Evolutionary conservation across 2,888 invertebrate species (phyloP).

Genomic region (Leucophora obtusa): DNA sequence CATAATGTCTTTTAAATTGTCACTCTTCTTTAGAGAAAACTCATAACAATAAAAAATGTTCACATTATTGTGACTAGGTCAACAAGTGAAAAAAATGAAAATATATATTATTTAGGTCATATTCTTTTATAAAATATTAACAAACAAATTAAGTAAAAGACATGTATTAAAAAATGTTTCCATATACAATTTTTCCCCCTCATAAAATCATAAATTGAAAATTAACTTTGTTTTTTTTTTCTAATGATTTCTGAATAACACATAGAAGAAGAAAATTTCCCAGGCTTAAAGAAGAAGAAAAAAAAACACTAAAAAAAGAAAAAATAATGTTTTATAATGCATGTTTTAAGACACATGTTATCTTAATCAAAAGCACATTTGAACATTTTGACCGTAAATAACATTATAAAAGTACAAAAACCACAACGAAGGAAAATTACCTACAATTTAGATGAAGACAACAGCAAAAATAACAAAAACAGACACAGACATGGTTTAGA

Average conservation of each 20-base stretch:
- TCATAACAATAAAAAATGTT: background rate
- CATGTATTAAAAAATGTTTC: constrained; percentile 20
- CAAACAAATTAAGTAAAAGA: constrained; percentile 2
- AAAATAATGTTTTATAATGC: constrained; percentile 30
- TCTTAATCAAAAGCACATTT: constrained; percentile 64
- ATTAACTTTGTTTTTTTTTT: constrained; percentile 53
- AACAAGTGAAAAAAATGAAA: constrained; percentile 16
- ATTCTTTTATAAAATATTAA: background rate
- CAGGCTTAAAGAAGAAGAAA: constrained; percentile 26
- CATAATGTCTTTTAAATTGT: background rate
- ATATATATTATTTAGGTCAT: constrained; percentile 27
- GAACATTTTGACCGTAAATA: constrained; percentile 60
- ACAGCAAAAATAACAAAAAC: background rate
- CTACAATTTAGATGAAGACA: constrained; percentile 47
- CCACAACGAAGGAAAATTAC: constrained; percentile 31
- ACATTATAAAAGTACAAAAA: constrained; percentile 34
- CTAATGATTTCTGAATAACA: constrained; percentile 40
- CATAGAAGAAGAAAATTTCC: constrained; percentile 32
- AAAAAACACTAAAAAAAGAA: too few species aligned
- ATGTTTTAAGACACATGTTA: constrained; percentile 53
- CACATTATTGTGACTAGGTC: constrained; percentile 1
- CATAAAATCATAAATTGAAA: constrained; percentile 41
- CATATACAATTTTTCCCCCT: constrained; percentile 7
- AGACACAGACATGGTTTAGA: constrained; percentile 19
- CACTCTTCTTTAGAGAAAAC: too few species aligned